A percentile compares a stretch with the other conserved stretches of the same genome.
These are phyloP conservation scores for Tetragonula carbonaria DNA, from an alignment of 2,888 invertebrate genomes.

Conservation along the genomic window DNA sequence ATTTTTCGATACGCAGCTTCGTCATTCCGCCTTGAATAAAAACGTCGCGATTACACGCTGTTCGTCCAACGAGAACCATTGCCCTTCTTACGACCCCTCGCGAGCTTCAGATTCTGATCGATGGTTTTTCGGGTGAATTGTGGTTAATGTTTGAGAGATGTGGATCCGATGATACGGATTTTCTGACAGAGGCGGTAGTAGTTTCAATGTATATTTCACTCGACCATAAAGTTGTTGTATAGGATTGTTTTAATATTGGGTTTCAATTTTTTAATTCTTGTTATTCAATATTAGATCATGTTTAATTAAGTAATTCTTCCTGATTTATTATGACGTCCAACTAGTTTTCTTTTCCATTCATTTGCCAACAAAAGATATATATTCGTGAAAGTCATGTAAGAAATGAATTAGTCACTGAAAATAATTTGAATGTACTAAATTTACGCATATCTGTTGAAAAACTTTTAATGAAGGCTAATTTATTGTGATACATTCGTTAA, in stretches of 20 bases:
- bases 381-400: no score
- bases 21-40: conserved; percentile 53
- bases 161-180: neutral
- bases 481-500: no score
- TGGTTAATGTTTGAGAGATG: neutral
- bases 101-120: conserved; percentile 18
- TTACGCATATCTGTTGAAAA: no score
- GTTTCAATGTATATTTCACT: neutral
- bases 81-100: conserved; percentile 8
- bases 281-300: no score
- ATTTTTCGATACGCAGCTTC: conserved; percentile 48
- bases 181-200: neutral
- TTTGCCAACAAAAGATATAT: no score
- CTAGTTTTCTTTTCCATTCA: no score
- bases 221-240: neutral
- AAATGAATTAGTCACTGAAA: no score
- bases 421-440: no score
- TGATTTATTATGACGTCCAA: no score
- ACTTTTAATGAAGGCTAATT: no score
- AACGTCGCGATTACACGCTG: conserved; percentile 35
- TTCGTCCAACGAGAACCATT: neutral
- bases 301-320: no score
- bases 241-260: neutral
- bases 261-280: no score
- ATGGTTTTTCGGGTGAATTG: conserved; percentile 4